phyloP scores from a whole-genome alignment of 2,797 vertebrate genomes.

The Poecilia gillii region DNA sequence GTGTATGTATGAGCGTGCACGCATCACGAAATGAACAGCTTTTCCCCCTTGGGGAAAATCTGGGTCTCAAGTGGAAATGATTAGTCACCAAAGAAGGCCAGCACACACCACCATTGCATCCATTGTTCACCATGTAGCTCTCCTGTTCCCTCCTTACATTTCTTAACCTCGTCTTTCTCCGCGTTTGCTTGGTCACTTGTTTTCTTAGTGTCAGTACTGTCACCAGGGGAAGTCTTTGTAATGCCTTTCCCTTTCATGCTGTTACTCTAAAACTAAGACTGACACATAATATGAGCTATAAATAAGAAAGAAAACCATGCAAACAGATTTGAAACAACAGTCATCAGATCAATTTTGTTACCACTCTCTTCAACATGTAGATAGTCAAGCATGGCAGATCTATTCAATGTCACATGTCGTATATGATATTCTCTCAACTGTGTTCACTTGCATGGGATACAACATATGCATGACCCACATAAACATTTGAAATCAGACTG shows the following conservation, averaged over 20 bases:
- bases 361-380: background rate
- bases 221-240: background rate
- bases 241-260: background rate
- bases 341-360: slow-evolving; percentile 2
- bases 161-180: background rate
- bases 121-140: slow-evolving; percentile 20
- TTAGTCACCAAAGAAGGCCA: slow-evolving; percentile 57
- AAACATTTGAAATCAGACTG: slow-evolving; percentile 1
- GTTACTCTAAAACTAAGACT: background rate
- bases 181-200: background rate
- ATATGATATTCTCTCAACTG: background rate
- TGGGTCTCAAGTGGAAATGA: slow-evolving; percentile 47
- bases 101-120: background rate
- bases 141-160: background rate
- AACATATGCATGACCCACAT: background rate
- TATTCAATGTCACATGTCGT: background rate
- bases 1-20: slow-evolving; percentile 10
- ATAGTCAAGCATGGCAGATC: slow-evolving; percentile 3
- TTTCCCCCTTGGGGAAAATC: slow-evolving; percentile 22
- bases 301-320: background rate
- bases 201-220: background rate
- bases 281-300: background rate
- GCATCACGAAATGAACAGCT: slow-evolving; percentile 37
- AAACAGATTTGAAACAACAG: background rate
- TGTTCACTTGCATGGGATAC: background rate